phyloP scores from a whole-genome alignment of 2,113 vertebrate species.

The Callopanchax toddi region DNA sequence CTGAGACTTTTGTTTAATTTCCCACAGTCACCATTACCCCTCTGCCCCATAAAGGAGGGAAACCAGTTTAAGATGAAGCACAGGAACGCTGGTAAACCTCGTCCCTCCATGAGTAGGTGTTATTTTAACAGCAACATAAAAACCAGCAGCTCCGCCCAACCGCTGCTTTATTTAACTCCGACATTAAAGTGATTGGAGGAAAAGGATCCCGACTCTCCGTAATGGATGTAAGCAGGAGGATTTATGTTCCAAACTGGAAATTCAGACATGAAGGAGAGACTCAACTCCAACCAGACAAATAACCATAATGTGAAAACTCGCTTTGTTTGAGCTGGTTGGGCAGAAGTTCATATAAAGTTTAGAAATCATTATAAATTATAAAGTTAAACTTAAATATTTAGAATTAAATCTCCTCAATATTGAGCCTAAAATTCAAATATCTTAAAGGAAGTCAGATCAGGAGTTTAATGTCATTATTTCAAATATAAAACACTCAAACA shows the following conservation, averaged over 20 bases:
- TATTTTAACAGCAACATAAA: conserved; percentile 35
- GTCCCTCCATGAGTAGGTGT: conserved; percentile 18
- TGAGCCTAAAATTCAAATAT: too few relatives aligned
- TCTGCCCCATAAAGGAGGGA: too few relatives aligned
- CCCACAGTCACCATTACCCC: conserved; percentile 30
- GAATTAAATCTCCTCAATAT: too few relatives aligned
- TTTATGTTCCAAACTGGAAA: neutral
- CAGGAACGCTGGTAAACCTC: too few relatives aligned
- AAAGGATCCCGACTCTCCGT: neutral
- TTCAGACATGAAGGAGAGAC: neutral
- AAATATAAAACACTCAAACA: too few relatives aligned
- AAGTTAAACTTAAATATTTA: too few relatives aligned
- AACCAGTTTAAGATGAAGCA: too few relatives aligned
- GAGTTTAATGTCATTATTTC: too few relatives aligned
- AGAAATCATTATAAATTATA: too few relatives aligned
- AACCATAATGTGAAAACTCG: neutral
- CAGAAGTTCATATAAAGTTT: too few relatives aligned
- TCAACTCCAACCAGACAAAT: neutral
- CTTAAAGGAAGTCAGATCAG: too few relatives aligned
- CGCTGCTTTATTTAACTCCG: neutral
- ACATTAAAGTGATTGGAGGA: conserved; percentile 10
- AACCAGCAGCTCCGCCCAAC: conserved; percentile 17
- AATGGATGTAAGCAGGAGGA: neutral
- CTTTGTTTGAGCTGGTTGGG: too few relatives aligned
- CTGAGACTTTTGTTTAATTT: conserved; percentile 39